Evolutionary conservation across 2,797 vertebrate genomes (phyloP), one percentile per base, ranked within the genome.

Genomic region (Mastacembelus armatus): DNA sequence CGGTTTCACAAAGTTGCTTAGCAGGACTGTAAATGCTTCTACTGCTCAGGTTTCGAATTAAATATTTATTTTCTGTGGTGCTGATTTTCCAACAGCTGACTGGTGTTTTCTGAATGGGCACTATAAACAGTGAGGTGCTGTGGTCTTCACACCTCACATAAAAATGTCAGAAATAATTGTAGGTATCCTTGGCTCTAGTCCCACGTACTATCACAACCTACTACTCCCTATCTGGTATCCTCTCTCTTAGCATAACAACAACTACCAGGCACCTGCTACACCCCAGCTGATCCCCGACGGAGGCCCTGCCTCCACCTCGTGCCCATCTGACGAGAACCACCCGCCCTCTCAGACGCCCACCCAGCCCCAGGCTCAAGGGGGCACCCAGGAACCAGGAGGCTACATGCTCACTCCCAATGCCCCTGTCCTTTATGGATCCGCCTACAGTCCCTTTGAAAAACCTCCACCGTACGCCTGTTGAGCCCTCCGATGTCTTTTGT

Each of bases 391-490:
- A 69, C 89, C 90, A 24, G 93, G 92, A 35, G 88, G 91, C 74
- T 95, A 89, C 33, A 93, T 93, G 84, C 86, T 93, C 55, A 93
- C 93, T 1, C 94, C 95, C 18, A 95, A 94, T 0, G 93, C 94
- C 32, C 95, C 95, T 0, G 83, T 90, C 1, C 90, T 94, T 66
- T 95, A 94, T 3, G 83, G 91, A 36, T 88, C 94, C 0, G 68
- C 93, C 35, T 95, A 91, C 71, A 88, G 92, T 67, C 87, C 93
- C 7, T 96, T 95, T 44, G 97, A 98, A 90, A 98, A 99, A 70
- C 97, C 97, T 22, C 97, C 97, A 8, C 95, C 97, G 0, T 98
- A 97, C 0, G 92, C 95, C 52, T 97, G 95, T 29, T 98, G 84
- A 96, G 86, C 19, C 2, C 24, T 4, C 10, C n/a, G n/a, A 33